Conservation (phyloP, 1,140 invertebrate genomes). For the Trichomalopsis sarcophagae region DNA sequence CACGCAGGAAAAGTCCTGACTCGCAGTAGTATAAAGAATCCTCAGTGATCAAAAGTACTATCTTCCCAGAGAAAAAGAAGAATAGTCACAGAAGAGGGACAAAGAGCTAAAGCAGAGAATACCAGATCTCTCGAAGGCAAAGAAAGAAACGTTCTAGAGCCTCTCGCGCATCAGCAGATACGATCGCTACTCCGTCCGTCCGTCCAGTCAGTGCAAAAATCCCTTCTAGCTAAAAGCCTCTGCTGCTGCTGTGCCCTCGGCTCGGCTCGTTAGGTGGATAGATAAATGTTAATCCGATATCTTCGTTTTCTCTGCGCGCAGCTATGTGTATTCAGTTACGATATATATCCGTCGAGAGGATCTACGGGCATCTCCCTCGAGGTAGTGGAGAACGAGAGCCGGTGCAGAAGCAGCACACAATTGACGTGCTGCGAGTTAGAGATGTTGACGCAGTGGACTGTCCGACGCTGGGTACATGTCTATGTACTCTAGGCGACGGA, state of each 20-base stretch:
- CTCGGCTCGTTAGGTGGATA: constrained; percentile 35
- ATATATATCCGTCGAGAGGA: not conserved
- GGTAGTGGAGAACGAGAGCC: not conserved
- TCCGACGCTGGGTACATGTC: not conserved
- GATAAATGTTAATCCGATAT: constrained; percentile 53
- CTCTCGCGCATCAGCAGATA: constrained; percentile 5
- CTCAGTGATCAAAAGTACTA: not conserved
- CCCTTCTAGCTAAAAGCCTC: constrained; percentile 23
- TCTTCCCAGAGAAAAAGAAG: not conserved
- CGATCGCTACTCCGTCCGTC: constrained; percentile 18
- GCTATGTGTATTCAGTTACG: constrained; percentile 18
- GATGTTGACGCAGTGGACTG: not conserved
- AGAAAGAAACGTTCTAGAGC: constrained; percentile 4
- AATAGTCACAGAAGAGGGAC: not conserved
- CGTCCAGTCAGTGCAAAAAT: not conserved
- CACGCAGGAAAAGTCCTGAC: not conserved
- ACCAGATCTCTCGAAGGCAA: constrained; percentile 2
- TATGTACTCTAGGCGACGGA: not conserved
- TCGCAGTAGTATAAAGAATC: too few relatives aligned
- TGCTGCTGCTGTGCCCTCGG: not conserved
- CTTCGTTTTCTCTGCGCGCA: constrained; percentile 6
- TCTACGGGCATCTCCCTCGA: not conserved
- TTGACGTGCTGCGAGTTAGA: constrained; percentile 24
- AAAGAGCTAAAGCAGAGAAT: constrained; percentile 4
- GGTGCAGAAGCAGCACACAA: not conserved